Evolutionary conservation across 2,797 vertebrate species (phyloP).

Genomic region (Lepus oiostolus): DNA sequence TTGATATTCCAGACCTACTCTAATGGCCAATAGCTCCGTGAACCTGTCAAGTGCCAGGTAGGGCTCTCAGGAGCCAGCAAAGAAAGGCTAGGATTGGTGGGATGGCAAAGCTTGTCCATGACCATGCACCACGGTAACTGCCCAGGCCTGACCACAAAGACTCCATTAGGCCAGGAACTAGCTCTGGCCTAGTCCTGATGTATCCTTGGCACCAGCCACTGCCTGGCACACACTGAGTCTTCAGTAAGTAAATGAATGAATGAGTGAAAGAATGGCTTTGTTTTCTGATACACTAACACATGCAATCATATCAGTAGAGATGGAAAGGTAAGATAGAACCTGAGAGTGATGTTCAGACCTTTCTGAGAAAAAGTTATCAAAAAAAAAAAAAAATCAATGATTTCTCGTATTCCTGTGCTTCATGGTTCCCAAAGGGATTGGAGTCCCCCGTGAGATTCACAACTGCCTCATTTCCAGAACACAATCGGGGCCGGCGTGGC

Average conservation of each 20-base stretch:
- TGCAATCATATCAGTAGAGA: not conserved
- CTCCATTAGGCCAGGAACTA: not conserved
- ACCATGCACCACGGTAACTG: not conserved
- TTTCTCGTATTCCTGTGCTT: not conserved
- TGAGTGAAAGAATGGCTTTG: not conserved
- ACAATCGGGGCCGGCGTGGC: too few relatives aligned
- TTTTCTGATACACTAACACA: not conserved
- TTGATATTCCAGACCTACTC: not conserved
- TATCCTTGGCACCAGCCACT: not conserved
- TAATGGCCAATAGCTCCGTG: rapidly evolving
- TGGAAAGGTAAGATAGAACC: not conserved
- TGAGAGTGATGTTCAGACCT: not conserved
- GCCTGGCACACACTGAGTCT: not conserved
- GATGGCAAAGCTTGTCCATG: not conserved
- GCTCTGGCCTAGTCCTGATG: not conserved
- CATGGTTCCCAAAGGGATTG: not conserved
- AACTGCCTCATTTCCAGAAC: not conserved
- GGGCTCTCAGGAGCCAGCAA: not conserved
- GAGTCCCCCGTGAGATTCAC: not conserved
- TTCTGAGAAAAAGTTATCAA: not conserved
- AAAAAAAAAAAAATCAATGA: not conserved
- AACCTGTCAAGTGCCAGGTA: not conserved
- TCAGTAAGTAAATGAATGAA: not conserved
- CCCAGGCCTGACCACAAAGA: not conserved
- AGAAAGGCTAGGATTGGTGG: not conserved